Base-by-base conservation (phyloP, 2,113 vertebrate species). In the Oreochromis tanganicae region DNA sequence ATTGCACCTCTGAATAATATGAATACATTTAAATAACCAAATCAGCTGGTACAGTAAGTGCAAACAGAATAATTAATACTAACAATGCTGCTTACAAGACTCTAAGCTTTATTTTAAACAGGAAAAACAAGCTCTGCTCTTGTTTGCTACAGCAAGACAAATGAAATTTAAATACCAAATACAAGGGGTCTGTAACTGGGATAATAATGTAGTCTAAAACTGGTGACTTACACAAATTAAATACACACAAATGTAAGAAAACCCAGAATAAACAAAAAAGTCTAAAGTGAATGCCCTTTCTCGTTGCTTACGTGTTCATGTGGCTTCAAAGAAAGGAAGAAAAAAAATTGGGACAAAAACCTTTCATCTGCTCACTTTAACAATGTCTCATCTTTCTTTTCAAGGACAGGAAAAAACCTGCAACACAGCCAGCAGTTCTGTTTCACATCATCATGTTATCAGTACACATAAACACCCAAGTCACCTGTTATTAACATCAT, bases 161-260 rank as follows among this genome's bases (percentile, higher is more conserved):
- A 75, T 50, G 1, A 48, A 4, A 75, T 50, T 48, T 29, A 50
- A 50, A 27, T 11, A 75, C 2, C 43, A 48, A 50, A 50, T 1
- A 29, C 2, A 50, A 38, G 43, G 27, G 24, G 13, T 29, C 43
- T 52, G 13, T 6, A 73, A 46, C 66, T 3, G 38, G 66, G 38
- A 43, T 71, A 46, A 46, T 27, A 46, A 78, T n/a, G 27, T 32
- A 78, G 73, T 78, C 73, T 29, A n/a, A 78, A 78, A 78, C 27
- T 78, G 29, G 16, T 8, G 73, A 50, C 9, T 19, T 75, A 12
- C 16, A 29, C 14, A 78, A 32, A 78, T 50, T n/a, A 50, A 78
- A 48, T 32, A 6, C n/a, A 73, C 13, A 73, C 21, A 19, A 50
- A 32, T 50, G 71, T 17, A 78, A 46, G 21, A 73, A 46, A 73